Evolutionary conservation across 64 coral and sea anemone genomes (phyloP).

Genomic region (Pachyseris speciosa): DNA sequence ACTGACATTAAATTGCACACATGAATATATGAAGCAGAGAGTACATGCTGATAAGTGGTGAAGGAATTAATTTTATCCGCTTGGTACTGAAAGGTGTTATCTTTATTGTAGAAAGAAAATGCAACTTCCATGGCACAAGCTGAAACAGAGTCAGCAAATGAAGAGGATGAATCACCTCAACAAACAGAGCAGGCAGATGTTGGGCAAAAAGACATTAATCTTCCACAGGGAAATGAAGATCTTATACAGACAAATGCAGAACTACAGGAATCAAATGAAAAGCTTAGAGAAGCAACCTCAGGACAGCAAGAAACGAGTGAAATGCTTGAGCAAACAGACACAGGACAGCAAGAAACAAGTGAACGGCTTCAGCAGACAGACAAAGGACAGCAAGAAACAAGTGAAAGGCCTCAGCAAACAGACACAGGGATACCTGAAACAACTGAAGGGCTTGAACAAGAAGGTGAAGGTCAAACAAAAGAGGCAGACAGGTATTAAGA

Average conservation of each 20-base stretch:
- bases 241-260: too few relatives aligned
- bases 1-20: too few relatives aligned
- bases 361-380: not conserved
- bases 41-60: too few relatives aligned
- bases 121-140: not conserved
- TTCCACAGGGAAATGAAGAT: too few relatives aligned
- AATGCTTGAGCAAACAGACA: not conserved
- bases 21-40: too few relatives aligned
- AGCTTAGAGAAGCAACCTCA: not conserved
- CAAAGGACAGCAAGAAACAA: not conserved
- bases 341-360: not conserved
- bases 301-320: too few relatives aligned
- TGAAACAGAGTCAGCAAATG: not conserved
- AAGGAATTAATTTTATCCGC: not conserved
- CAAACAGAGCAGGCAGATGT: not conserved
- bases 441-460: not conserved
- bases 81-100: not conserved
- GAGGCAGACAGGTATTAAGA: conserved; percentile 5
- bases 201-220: not conserved
- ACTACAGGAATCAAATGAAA: not conserved
- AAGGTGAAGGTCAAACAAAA: not conserved
- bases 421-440: not conserved
- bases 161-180: not conserved
- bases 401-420: not conserved
- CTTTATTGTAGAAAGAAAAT: not conserved